These are phyloP conservation scores for Merodon equestris DNA, from an alignment of 2,888 invertebrate species.

Conservation along the genomic window DNA sequence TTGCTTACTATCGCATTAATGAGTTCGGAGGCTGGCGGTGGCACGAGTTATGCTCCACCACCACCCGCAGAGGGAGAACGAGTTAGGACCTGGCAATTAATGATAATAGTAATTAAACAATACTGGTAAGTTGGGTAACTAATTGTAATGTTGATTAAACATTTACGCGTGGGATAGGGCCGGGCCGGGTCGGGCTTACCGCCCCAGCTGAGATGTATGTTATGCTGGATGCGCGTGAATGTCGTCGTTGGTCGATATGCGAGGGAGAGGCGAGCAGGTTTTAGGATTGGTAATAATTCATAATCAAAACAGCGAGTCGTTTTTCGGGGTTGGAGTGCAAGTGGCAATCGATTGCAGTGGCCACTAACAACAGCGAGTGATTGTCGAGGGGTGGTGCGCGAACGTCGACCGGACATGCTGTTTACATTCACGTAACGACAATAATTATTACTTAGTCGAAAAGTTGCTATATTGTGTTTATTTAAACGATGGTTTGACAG, in stretches of 20 bases:
- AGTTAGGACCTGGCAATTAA: conserved; percentile 68
- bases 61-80: conserved; percentile 1
- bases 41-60: conserved; percentile 12
- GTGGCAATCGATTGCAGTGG: background rate
- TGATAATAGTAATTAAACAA: conserved; percentile 72
- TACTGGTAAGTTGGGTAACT: conserved; percentile 69
- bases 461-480: conserved; percentile 50
- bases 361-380: no score
- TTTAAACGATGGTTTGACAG: conserved; percentile 62
- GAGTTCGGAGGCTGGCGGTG: no score
- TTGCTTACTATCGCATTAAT: no score
- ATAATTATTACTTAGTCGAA: conserved; percentile 64
- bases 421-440: conserved; percentile 55
- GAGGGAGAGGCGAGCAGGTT: no score
- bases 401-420: conserved; percentile 11
- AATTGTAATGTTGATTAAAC: conserved; percentile 71
- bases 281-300: conserved; percentile 59
- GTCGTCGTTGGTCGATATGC: no score
- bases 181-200: no score
- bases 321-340: conserved; percentile 11
- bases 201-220: conserved; percentile 29
- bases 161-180: conserved; percentile 66
- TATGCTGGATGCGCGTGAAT: conserved; percentile 43
- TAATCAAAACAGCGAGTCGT: conserved; percentile 36
- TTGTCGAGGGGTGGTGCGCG: background rate